These are phyloP conservation scores for Saccostrea glomerata DNA, from an alignment of 1,140 invertebrate species.

Conservation along the genomic window DNA sequence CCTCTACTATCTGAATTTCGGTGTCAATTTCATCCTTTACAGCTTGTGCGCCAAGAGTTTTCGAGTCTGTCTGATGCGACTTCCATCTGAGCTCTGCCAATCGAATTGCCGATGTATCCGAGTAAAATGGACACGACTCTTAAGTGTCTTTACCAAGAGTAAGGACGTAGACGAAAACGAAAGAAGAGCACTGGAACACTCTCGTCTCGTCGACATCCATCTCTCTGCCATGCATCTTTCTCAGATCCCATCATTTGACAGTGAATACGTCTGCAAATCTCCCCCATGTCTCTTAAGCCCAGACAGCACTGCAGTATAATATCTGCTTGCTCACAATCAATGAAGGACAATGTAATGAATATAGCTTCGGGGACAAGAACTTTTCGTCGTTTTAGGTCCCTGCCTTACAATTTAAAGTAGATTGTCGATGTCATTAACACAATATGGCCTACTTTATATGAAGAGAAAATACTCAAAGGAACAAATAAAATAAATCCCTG, in stretches of 20 bases:
- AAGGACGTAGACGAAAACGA: constrained; percentile 46
- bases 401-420: no score
- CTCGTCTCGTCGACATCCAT: constrained; percentile 67
- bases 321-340: neutral
- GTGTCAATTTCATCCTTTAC: constrained; percentile 92
- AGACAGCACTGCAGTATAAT: constrained; percentile 31
- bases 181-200: constrained; percentile 55
- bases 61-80: constrained; percentile 56
- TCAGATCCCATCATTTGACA: constrained; percentile 62
- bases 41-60: constrained; percentile 79
- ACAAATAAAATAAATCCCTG: no score
- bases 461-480: no score
- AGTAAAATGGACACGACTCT: constrained; percentile 25
- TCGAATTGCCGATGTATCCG: neutral
- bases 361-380: neutral
- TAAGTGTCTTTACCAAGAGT: neutral
- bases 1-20: constrained; percentile 91
- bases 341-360: neutral
- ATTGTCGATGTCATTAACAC: no score
- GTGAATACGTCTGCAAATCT: constrained; percentile 61
- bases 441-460: no score
- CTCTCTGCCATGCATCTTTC: constrained; percentile 65
- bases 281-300: constrained; percentile 63
- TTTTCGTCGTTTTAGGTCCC: no score
- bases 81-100: constrained; percentile 50